These are phyloP conservation scores for Otus scops DNA, from an alignment of 2,797 vertebrate species.

Conservation along the genomic window DNA sequence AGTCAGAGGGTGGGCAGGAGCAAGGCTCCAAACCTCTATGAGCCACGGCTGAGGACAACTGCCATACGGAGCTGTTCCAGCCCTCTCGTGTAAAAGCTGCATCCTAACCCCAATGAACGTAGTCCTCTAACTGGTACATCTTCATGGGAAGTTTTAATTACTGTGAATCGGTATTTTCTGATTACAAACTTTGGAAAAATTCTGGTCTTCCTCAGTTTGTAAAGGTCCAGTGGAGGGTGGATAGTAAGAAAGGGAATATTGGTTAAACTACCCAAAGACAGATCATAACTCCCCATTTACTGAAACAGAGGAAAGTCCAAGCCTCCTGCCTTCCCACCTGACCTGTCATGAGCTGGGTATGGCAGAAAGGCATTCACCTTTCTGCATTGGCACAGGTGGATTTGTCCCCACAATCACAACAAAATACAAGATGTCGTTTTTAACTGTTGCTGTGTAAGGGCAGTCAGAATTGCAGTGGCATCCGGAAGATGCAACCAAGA, in stretches of 20 bases:
- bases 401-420: not conserved
- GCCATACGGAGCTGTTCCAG: fast-evolving
- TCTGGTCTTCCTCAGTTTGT: not conserved
- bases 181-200: not conserved
- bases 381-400: not conserved
- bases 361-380: not conserved
- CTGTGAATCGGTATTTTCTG: not conserved
- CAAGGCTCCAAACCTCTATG: not conserved
- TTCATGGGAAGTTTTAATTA: not conserved
- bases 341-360: not conserved
- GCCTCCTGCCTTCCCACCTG: not conserved
- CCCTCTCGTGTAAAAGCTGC: not conserved
- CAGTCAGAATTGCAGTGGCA: not conserved
- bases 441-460: not conserved
- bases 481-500: not conserved
- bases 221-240: not conserved
- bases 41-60: not conserved
- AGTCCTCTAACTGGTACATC: not conserved
- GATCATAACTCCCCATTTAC: not conserved
- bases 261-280: not conserved
- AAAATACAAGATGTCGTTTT: not conserved
- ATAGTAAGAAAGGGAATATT: not conserved
- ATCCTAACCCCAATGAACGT: not conserved
- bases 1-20: not conserved
- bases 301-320: not conserved